Evolutionary conservation across 1,140 invertebrate genomes (phyloP), one percentile per base, ranked within the genome.

Genomic region (Bombus consobrinus): DNA sequence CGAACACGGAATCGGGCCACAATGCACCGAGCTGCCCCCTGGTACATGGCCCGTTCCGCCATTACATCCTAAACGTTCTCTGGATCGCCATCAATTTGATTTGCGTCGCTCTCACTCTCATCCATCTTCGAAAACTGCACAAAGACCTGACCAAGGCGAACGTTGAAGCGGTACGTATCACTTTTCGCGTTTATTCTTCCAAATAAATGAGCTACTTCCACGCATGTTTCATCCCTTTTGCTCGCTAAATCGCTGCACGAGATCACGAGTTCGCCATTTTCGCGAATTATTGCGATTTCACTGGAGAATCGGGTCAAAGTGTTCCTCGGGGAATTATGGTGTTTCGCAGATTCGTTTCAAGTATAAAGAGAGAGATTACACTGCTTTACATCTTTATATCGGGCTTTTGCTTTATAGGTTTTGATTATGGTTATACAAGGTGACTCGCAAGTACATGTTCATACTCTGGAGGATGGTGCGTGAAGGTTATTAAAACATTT

Each of bases 31-130:
- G 97, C 34, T 98, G 98, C 92, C 97, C 98, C 1, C 95, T 98
- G 82, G 97, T 98, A 3, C 96, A 97, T 90, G 97, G 97, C 8
- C 97, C 98, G 12, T 97, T 98, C 88, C 96, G 98, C 78, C 98
- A 98, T 94, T 98, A 98, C 93, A 97, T 98, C 80, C 96, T 98
- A 71, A 98, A 98, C 94, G 97, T 98, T 10, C 96, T 98, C 3
- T 99, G 98, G 98, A 98, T 98, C 80, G 96, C 97, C 72, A 98
- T 98, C 87, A 98, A 98, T 93, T 96, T 98, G 57, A 97, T 98
- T 81, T 98, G 98, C 94, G 97, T 98, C n/a, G 95, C 97, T 41
- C 95, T 98, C n/a, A 98, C 98, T 13, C 96, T 98, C 43, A 97
- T 98, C 94, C 98, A 98, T 93, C 96, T 98, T 69, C 96, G 97